Base-by-base conservation (phyloP, 2,888 invertebrate genomes). In the Autographa gamma region DNA sequence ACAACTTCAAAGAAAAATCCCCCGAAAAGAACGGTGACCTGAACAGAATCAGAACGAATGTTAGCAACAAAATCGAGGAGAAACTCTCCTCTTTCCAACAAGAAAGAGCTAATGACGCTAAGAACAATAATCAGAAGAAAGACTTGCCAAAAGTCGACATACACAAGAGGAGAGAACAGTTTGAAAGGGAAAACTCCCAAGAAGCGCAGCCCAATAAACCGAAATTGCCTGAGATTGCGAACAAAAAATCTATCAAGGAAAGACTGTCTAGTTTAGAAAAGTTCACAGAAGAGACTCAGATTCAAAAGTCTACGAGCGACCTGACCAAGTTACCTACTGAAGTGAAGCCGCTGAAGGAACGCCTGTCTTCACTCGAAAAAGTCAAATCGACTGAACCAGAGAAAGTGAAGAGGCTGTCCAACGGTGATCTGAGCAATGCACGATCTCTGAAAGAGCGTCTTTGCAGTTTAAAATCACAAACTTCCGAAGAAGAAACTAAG, bases 101-200 rank as follows among this genome's bases (percentile, higher is more conserved):
- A 76, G 93, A 92, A 87, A 94, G 91, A 81, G 86, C 84, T 61
- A 92, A 90, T 85, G 96, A 96, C 85, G 84, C 93, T 76, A 92
- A 93, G 86, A 94, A 91, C 82, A 93, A 95, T 76, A 93, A 93
- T 79, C 92, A 94, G 73, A 96, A 96, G 82, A 96, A 96, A 85
- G 96, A 97, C 85, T 93, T 97, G 74, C 97, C 97, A n/a, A 98
- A 98, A 95, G 97, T 98, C 32, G 97, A 98, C 89, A 97, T 98
- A 80, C 96, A 97, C 71, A 98, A 98, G 93, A 96, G 98, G 82
- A 97, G 98, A 84, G 98, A 98, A 91, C 96, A 98, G 73, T 98
- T 98, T 85, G 98, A 98, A 91, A 96, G 97, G 82, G 97, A 97
- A 83, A 96, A 96, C 82, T 96, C 96, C 48, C 95, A 93, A 80